A percentile compares a stretch with the other conserved stretches of the same genome.
These are phyloP conservation scores for Epistrophe grossulariae DNA, from an alignment of 2,888 invertebrate genomes.

Conservation along the genomic window DNA sequence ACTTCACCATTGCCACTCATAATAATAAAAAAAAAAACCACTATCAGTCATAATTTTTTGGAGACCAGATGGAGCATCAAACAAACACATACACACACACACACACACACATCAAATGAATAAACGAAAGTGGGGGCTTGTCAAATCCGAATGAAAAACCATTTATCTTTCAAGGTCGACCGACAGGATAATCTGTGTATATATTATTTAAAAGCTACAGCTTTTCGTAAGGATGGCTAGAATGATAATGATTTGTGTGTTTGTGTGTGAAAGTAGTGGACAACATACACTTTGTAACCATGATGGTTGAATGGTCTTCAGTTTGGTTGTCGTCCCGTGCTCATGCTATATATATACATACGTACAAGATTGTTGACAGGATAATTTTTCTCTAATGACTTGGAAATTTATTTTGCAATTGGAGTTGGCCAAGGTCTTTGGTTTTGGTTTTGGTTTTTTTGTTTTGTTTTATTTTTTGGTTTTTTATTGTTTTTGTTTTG, in stretches of 20 bases:
- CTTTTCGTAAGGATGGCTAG: background rate
- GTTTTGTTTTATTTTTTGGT: constrained; percentile 15
- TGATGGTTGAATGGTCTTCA: background rate
- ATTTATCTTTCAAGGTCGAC: constrained; percentile 61
- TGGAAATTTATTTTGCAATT: constrained; percentile 48
- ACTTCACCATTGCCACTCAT: background rate
- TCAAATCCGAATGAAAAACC: constrained; percentile 51
- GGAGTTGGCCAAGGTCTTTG: constrained; percentile 21
- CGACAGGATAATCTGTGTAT: constrained; percentile 36
- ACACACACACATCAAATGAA: background rate
- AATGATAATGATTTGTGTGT: background rate
- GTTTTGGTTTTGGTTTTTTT: background rate
- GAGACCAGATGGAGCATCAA: background rate
- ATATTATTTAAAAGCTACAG: constrained; percentile 38
- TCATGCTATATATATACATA: background rate
- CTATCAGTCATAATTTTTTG: constrained; percentile 21
- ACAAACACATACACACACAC: background rate
- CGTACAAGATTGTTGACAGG: constrained; percentile 51
- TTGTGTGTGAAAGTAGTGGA: background rate
- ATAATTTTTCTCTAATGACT: constrained; percentile 60
- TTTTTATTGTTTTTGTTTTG: constrained; percentile 27
- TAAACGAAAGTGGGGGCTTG: constrained; percentile 5
- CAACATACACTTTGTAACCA: background rate
- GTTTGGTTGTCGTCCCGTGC: constrained; percentile 15
- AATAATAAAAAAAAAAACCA: constrained; percentile 2